Evolutionary conservation across 2,113 vertebrate species (phyloP), one percentile per base, ranked within the genome.

Genomic region (Aphelocoma coerulescens): DNA sequence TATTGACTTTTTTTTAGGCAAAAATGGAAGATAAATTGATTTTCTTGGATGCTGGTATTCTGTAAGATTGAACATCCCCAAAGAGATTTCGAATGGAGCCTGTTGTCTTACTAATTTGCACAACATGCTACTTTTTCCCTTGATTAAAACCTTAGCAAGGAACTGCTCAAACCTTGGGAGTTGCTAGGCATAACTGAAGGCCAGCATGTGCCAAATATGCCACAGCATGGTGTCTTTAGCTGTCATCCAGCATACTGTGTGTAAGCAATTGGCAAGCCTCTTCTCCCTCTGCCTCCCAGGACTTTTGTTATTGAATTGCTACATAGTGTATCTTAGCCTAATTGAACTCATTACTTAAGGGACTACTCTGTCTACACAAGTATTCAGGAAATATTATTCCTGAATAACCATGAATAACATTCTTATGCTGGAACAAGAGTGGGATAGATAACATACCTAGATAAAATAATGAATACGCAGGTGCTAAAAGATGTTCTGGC

Each of bases 321-420:
- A 26, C 85, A 37, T 15, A 94, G 91, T 91, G 93, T 85, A 93
- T 96, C 91, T 92, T 74, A 84, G 88, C 79, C 81, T 96, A 96
- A 97, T 93, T 93, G 96, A 93, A 91, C 72, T 85, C 78, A 80
- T 93, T 96, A 85, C 85, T 95, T 97, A 83, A 83, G 94, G 80
- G 95, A 90, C 94, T 92, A 72, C 67, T 92, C 91, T 83, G 82
- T 77, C 92, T 90, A 67, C 59, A 23, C 43, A 93, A 94, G 65
- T 57, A 69, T 84, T 93, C 68, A 81, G 89, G 86, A 95, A 93
- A 91, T 84, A 95, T 89, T 94, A 84, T 81, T 94, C 63, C 79
- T 54, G 33, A 94, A 80, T 43, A 93, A 91, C 24, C 16, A 4
- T 23, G 32, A 61, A 23, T 46, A 37, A 33, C 62, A 33, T 61